Conservation (phyloP, 2,888 invertebrate species). For the Sesia apiformis region DNA sequence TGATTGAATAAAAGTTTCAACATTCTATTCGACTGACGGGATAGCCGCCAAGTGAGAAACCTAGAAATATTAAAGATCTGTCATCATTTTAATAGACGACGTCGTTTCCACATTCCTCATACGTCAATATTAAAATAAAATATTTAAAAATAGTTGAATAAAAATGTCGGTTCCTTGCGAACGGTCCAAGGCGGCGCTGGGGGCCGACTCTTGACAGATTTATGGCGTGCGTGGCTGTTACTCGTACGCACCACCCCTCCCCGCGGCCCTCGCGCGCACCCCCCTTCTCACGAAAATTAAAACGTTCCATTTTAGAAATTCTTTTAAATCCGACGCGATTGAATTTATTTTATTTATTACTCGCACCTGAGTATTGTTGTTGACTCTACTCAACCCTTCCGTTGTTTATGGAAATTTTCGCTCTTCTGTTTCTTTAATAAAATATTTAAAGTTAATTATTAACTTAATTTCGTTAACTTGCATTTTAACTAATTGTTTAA, state of each 20-base stretch:
- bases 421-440: no score
- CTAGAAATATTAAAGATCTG: neutral
- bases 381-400: conserved; percentile 1
- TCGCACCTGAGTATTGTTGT: conserved; percentile 19
- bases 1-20: no score
- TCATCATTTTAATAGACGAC: neutral
- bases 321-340: conserved; percentile 34
- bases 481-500: no score
- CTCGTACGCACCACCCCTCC: conserved; percentile 34
- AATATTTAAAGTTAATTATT: no score
- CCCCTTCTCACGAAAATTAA: conserved; percentile 46
- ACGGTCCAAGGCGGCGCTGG: conserved; percentile 47
- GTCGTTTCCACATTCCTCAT: neutral
- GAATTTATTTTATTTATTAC: conserved; percentile 27
- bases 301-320: conserved; percentile 48
- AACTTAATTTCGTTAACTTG: no score
- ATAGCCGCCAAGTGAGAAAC: no score
- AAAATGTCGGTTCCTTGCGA: conserved; percentile 30
- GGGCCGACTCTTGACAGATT: conserved; percentile 59
- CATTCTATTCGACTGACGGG: no score
- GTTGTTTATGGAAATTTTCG: no score
- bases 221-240: conserved; percentile 56
- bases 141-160: conserved; percentile 3
- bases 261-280: conserved; percentile 5
- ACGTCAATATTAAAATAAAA: neutral